These are phyloP conservation scores for Paracyclopina nana DNA, from an alignment of 1,140 invertebrate species.

Conservation along the genomic window DNA sequence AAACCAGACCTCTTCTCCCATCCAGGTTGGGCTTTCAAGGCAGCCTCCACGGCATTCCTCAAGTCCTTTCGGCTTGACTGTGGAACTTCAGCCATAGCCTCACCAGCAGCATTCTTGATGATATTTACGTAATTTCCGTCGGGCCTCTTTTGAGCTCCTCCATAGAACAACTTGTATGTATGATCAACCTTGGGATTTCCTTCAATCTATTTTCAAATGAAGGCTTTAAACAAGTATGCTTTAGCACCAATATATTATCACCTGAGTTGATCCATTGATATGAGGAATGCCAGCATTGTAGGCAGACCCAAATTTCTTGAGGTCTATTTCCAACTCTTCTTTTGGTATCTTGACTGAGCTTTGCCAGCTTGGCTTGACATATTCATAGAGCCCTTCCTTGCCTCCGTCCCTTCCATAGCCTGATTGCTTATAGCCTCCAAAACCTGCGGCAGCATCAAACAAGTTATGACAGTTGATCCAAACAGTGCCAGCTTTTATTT, in stretches of 20 bases:
- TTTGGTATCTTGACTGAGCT: background rate
- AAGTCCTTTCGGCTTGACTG: constrained; percentile 32
- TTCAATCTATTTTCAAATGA: background rate
- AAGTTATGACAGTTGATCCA: constrained; percentile 38
- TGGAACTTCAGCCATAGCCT: constrained; percentile 27
- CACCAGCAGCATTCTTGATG: constrained; percentile 22
- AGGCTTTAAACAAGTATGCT: too few relatives aligned
- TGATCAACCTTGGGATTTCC: constrained; percentile 23
- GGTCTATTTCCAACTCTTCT: constrained; percentile 17
- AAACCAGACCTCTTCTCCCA: constrained; percentile 31
- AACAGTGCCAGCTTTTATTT: constrained; percentile 32
- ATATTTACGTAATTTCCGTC: constrained; percentile 28
- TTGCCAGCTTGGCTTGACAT: constrained; percentile 21
- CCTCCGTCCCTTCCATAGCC: constrained; percentile 28
- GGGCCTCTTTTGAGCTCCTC: constrained; percentile 31
- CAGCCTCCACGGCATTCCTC: constrained; percentile 32
- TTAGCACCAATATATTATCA: background rate
- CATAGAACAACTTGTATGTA: constrained; percentile 34
- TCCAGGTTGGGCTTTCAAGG: constrained; percentile 24
- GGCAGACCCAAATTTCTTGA: constrained; percentile 19
- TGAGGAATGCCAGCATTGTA: constrained; percentile 19
- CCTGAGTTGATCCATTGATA: background rate
- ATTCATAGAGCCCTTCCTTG: constrained; percentile 24
- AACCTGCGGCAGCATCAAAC: constrained; percentile 31
- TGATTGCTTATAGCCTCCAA: constrained; percentile 32